Evolutionary conservation across 2,888 invertebrate genomes (phyloP).

Genomic region (Sicus ferrugineus): DNA sequence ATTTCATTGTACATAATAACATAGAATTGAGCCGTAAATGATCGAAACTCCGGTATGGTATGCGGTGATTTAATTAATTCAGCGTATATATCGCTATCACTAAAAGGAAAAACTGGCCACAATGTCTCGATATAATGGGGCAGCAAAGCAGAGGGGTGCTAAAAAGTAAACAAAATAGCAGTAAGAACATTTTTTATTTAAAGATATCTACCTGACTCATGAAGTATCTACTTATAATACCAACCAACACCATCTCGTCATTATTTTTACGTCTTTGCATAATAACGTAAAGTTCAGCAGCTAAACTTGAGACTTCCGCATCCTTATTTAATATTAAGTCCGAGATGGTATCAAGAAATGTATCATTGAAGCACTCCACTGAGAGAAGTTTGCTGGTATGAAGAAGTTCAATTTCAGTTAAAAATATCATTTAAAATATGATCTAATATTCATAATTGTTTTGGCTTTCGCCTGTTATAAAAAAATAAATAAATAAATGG

Average conservation of each 20-base stretch:
- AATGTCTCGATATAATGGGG: constrained; percentile 29
- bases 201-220: constrained; percentile 30
- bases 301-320: constrained; percentile 9
- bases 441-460: too few species aligned
- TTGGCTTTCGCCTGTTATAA: too few species aligned
- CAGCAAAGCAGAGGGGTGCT: constrained; percentile 8
- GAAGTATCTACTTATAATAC: constrained; percentile 39
- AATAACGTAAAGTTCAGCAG: constrained; percentile 37
- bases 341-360: constrained; percentile 39
- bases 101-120: constrained; percentile 30
- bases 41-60: constrained; percentile 27
- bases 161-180: neutral
- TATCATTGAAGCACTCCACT: constrained; percentile 39
- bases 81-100: constrained; percentile 30
- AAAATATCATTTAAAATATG: neutral
- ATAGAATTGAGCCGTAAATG: constrained; percentile 36
- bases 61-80: neutral
- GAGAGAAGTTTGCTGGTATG: constrained; percentile 39
- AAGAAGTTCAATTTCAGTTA: too few species aligned
- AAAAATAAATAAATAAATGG: neutral
- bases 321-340: constrained; percentile 32
- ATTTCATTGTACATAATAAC: constrained; percentile 33
- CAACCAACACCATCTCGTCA: constrained; percentile 37
- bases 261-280: constrained; percentile 39
- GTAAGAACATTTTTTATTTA: neutral